Evolutionary conservation across 2,113 vertebrate species (phyloP).

Genomic region (Ptilorrhoa leucosticta): DNA sequence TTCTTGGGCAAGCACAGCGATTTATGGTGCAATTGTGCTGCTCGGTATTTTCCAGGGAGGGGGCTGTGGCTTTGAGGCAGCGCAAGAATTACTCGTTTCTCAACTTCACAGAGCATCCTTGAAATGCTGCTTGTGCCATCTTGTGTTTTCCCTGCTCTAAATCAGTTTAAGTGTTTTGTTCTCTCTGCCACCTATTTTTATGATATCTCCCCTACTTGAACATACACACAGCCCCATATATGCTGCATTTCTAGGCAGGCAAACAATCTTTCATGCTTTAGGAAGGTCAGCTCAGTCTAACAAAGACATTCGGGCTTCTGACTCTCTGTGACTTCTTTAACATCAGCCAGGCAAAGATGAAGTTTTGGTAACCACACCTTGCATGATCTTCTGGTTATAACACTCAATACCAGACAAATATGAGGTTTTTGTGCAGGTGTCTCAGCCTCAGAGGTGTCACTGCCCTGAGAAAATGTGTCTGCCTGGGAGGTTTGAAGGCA

Average conservation of each 20-base stretch:
- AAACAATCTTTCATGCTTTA: not conserved
- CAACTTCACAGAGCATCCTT: slow-evolving; percentile 43
- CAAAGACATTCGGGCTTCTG: not conserved
- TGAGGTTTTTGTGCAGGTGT: not conserved
- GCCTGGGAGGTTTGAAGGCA: not conserved
- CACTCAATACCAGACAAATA: not conserved
- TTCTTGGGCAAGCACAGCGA: not conserved
- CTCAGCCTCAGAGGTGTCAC: not conserved
- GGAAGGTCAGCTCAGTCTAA: not conserved
- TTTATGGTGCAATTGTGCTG: not conserved
- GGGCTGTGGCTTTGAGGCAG: slow-evolving; percentile 19
- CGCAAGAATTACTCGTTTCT: not conserved
- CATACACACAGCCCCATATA: not conserved
- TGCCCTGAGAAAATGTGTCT: not conserved
- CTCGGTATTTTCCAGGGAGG: not conserved
- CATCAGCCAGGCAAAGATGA: not conserved
- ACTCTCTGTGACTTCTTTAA: not conserved
- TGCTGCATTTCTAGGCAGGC: not conserved
- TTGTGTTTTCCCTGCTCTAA: slow-evolving; percentile 61
- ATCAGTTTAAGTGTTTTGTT: slow-evolving; percentile 59
- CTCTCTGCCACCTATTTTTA: slow-evolving; percentile 15
- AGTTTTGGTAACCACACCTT: not conserved
- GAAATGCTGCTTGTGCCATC: slow-evolving; percentile 66
- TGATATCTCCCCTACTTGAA: not conserved
- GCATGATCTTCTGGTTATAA: not conserved